These are phyloP conservation scores for Melopsittacus undulatus DNA, from an alignment of 2,797 vertebrate genomes.

Conservation along the genomic window DNA sequence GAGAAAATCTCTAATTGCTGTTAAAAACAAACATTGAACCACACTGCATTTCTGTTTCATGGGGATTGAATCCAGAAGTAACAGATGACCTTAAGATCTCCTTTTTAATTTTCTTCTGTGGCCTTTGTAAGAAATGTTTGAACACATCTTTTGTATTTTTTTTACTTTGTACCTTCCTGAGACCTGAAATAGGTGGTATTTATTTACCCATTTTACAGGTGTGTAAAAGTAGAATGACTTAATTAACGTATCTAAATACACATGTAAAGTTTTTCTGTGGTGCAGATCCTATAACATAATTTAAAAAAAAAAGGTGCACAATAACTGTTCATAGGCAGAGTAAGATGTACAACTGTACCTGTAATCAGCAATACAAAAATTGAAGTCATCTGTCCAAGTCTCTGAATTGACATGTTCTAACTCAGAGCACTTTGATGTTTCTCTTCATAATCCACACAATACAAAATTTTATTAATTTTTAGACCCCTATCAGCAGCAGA, in stretches of 20 bases:
- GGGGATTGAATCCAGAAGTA: neutral
- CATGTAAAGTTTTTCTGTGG: neutral
- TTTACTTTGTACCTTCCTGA: neutral
- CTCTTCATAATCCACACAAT: neutral
- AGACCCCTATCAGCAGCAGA: neutral
- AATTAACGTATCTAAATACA: neutral
- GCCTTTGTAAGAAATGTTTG: neutral
- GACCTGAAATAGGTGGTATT: neutral
- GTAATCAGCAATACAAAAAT: constrained; percentile 7
- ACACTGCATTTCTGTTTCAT: neutral
- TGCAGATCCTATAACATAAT: neutral
- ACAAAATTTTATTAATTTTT: neutral
- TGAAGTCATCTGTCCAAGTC: neutral
- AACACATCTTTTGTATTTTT: neutral
- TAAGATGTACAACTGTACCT: neutral
- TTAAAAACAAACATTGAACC: neutral
- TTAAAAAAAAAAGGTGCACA: neutral
- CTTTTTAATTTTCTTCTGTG: neutral
- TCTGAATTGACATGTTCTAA: neutral
- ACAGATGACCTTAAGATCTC: neutral
- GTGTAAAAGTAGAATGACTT: neutral
- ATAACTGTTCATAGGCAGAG: neutral
- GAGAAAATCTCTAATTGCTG: neutral
- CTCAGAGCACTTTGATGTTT: neutral
- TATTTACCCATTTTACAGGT: neutral